Conservation (phyloP, 1,140 invertebrate genomes). For the Brachionus sp. region DNA sequence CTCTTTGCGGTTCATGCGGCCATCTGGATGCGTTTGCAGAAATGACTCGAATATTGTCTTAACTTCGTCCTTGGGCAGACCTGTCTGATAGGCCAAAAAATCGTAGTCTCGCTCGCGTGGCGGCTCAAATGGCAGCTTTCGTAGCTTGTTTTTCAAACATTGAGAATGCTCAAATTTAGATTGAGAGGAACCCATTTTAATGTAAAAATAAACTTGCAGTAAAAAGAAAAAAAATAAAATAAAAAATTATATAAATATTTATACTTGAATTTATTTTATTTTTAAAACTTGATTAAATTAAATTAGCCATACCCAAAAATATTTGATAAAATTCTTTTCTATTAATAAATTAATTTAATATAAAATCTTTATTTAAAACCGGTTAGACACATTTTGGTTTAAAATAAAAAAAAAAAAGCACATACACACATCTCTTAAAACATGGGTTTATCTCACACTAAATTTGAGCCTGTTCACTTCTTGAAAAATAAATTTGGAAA, state of each 20-base stretch:
- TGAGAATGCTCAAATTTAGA: conserved; percentile 45
- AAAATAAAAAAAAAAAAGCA: background rate
- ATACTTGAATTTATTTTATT: background rate
- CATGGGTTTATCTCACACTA: background rate
- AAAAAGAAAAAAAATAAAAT: too few relatives aligned
- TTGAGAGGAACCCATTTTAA: conserved; percentile 12
- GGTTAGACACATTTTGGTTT: background rate
- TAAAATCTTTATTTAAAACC: background rate
- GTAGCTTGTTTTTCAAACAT: conserved; percentile 1
- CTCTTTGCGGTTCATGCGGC: conserved; percentile 36
- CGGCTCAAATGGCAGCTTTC: background rate
- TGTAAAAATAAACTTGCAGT: background rate
- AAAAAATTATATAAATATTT: background rate
- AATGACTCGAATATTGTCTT: background rate
- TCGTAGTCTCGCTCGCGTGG: conserved; percentile 21
- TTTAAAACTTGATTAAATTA: background rate
- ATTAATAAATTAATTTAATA: background rate
- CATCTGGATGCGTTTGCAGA: conserved; percentile 5
- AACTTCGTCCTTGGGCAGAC: background rate
- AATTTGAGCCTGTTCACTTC: background rate
- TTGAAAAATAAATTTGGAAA: background rate
- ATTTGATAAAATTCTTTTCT: background rate
- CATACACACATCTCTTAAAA: too few relatives aligned
- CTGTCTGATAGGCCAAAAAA: conserved; percentile 26
- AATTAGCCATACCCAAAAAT: background rate